Evolutionary conservation across 1,140 invertebrate genomes (phyloP).

Genomic region (Drosophila pallidifrons): DNA sequence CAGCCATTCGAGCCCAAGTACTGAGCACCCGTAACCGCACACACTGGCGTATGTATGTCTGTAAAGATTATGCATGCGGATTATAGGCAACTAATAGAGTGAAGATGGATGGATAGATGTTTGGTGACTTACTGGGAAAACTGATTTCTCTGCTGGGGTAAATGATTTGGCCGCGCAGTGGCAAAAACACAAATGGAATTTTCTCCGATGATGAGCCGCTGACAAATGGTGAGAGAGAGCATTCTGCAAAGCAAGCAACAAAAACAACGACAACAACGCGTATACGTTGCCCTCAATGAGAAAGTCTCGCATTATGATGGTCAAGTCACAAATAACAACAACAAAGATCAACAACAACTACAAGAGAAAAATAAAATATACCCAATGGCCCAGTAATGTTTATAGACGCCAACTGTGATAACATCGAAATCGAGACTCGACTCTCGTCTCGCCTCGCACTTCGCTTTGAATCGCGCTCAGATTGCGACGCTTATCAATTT

Average conservation of each 20-base stretch:
- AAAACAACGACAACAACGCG: conserved; percentile 13
- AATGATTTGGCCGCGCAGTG: conserved; percentile 93
- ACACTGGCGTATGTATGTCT: conserved; percentile 92
- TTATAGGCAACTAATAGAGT: conserved; percentile 4
- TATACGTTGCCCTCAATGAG: conserved; percentile 46
- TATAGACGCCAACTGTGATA: conserved; percentile 32
- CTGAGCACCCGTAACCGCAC: conserved; percentile 93
- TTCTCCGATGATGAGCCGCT: conserved; percentile 90
- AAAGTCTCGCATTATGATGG: conserved; percentile 48
- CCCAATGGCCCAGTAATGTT: conserved; percentile 25
- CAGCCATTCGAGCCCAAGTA: conserved; percentile 92
- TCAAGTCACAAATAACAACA: conserved; percentile 23
- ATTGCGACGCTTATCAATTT: conserved; percentile 66
- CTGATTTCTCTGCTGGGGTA: conserved; percentile 94
- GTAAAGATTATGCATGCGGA: conserved; percentile 40
- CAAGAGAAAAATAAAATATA: neutral
- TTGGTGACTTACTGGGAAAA: conserved; percentile 89
- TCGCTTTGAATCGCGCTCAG: conserved; percentile 16
- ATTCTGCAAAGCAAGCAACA: conserved; percentile 87
- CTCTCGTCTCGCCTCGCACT: too few relatives aligned
- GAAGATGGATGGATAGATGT: neutral
- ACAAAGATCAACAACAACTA: neutral
- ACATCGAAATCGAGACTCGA: conserved; percentile 24
- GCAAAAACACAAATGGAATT: conserved; percentile 94
- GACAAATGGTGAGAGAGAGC: conserved; percentile 92